Base-by-base conservation (phyloP, 2,797 vertebrate species). In the Bovichtus diacanthus region DNA sequence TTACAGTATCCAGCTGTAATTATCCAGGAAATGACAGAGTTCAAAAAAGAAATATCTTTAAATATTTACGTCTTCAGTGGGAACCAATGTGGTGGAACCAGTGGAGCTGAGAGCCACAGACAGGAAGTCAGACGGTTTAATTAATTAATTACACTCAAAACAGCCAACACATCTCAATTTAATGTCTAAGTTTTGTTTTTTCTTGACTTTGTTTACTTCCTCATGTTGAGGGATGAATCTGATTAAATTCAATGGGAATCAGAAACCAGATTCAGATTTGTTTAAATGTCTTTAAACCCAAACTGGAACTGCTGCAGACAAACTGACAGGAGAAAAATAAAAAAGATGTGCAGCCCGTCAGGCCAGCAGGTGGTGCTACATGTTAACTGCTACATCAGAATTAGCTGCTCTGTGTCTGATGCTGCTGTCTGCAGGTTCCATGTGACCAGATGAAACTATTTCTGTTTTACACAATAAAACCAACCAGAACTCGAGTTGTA, bases 321-420 rank as follows among this genome's bases (percentile, higher is more conserved):
- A 36, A 27, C 13, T 15, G 9, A 15, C 11, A 18, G 9, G 3
- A 56, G 41, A 62, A 46, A 41, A 27, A 27, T 5, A 27, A 27
- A 27, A 27, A 27, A 27, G 27, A 27, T 27, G 5, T 76, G 73
- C 54, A 70, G 23, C 10, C 21, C 1, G 5, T 38, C 21, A 12
- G 3, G n/a, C 84, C 86, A 81, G 50, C 7, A 69, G 86, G 11
- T 59, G 82, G 78, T 3, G 84, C 70, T 83, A 50, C 34, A 81
- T 54, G n/a, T 36, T 65, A 9, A 29, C 68, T 15, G 46, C 59
- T 49, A 5, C 21, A 9, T 29, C 2, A 47, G n/a, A 46, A 16
- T 12, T 0, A 18, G n/a, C 12, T 21, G 27, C n/a, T 54, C 13
- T 51, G 18, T 9, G 19, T 36, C n/a, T 51, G 50, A 2, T 9